Percentiles rank a stretch among this genome's conserved stretches.
Conservation (phyloP, 2,113 vertebrate species). For the Seriola quinqueradiata region DNA sequence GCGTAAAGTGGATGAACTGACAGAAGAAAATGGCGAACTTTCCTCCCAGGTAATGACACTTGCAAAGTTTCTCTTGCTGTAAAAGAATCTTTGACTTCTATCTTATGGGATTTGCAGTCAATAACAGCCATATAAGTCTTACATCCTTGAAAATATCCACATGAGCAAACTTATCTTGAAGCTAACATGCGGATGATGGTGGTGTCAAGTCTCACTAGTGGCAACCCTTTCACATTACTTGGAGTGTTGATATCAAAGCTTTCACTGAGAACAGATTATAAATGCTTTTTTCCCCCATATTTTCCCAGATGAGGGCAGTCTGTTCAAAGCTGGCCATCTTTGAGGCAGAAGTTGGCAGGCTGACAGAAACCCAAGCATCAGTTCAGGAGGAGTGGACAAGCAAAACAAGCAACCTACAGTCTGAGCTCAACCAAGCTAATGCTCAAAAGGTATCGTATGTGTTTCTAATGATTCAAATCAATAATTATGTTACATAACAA, state of each 20-base stretch:
- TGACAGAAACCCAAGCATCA: slow-evolving; percentile 83
- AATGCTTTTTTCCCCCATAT: not conserved
- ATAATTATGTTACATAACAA: not conserved
- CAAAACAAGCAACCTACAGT: slow-evolving; percentile 81
- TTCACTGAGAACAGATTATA: not conserved
- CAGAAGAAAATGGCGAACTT: slow-evolving; percentile 91
- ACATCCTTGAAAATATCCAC: not conserved
- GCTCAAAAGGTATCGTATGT: slow-evolving; percentile 87
- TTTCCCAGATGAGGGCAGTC: slow-evolving; percentile 86
- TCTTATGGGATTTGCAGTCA: not conserved
- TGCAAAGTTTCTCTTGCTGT: not conserved
- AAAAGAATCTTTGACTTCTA: not conserved
- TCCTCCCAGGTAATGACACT: slow-evolving; percentile 87
- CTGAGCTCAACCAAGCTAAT: slow-evolving; percentile 82
- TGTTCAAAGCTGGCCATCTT: slow-evolving; percentile 84
- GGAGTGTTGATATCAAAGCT: not conserved
- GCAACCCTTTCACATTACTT: not conserved
- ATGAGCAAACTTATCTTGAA: not conserved
- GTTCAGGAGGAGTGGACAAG: slow-evolving; percentile 79
- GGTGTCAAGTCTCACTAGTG: not conserved
- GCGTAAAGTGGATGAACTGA: slow-evolving; percentile 88
- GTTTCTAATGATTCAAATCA: not conserved
- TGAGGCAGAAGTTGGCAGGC: slow-evolving; percentile 85
- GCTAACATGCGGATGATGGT: not conserved
- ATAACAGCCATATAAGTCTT: not conserved